Percentiles rank a stretch among this genome's conserved stretches.
These are phyloP conservation scores for Hololepta plana DNA, from an alignment of 2,888 invertebrate genomes.

Conservation along the genomic window DNA sequence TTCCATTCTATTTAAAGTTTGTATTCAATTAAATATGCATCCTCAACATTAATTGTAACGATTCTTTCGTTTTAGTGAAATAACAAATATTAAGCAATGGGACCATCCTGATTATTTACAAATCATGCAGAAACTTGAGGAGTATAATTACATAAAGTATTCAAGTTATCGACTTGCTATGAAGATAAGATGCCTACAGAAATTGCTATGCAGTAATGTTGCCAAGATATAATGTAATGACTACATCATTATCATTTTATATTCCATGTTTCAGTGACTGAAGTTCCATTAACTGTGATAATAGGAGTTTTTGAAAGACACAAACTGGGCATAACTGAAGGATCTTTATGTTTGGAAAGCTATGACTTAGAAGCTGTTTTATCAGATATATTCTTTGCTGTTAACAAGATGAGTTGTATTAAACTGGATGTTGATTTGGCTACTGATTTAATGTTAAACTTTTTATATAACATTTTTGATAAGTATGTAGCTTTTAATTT, in stretches of 20 bases:
- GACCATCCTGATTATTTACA: constrained; percentile 41
- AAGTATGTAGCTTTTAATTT: constrained; percentile 29
- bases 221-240: too few species aligned
- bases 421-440: constrained; percentile 42
- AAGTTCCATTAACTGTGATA: constrained; percentile 32
- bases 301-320: constrained; percentile 55
- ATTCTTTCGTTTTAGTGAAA: constrained; percentile 27
- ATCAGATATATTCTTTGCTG: constrained; percentile 55
- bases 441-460: constrained; percentile 44
- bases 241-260: too few species aligned
- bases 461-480: constrained; percentile 49
- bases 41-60: not conserved
- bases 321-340: constrained; percentile 48
- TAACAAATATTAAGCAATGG: constrained; percentile 32
- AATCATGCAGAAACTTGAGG: constrained; percentile 36
- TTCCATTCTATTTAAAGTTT: constrained; percentile 40
- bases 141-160: constrained; percentile 53
- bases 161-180: constrained; percentile 59
- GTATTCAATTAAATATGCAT: constrained; percentile 12
- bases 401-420: constrained; percentile 43
- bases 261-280: constrained; percentile 19
- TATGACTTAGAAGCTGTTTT: constrained; percentile 53
- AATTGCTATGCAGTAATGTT: constrained; percentile 47
- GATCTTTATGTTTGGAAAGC: constrained; percentile 43
- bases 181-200: constrained; percentile 46